Conservation (phyloP, 1,140 invertebrate genomes). For the Cheumatopsyche charites region DNA sequence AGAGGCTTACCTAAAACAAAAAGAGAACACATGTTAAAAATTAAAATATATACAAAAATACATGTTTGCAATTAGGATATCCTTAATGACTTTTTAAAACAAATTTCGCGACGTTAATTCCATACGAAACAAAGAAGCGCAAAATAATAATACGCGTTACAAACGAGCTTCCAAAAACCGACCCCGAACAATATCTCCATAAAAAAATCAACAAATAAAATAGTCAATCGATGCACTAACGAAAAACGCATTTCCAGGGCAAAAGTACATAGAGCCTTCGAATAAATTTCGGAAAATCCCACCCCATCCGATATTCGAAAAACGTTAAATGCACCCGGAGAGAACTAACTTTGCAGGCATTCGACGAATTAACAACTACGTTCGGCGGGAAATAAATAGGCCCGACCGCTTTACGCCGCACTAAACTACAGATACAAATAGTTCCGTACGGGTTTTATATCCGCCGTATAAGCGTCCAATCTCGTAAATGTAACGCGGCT, state of each 20-base stretch:
- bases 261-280: too few species aligned
- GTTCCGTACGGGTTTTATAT: not conserved
- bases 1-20: not conserved
- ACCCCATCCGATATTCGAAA: not conserved
- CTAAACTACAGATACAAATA: not conserved
- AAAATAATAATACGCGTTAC: not conserved
- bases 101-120: not conserved
- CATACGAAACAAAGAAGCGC: not conserved
- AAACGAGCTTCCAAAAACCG: too few species aligned
- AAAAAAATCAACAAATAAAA: too few species aligned
- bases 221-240: too few species aligned
- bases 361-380: not conserved
- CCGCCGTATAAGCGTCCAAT: not conserved
- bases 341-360: too few species aligned
- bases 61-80: not conserved
- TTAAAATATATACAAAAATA: not conserved
- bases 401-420: not conserved
- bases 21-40: not conserved
- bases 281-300: too few species aligned
- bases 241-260: not conserved
- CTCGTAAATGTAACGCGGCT: conserved; percentile 17
- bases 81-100: conserved; percentile 3
- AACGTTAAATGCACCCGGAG: not conserved
- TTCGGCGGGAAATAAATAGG: conserved; percentile 1
- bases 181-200: too few species aligned